Evolutionary conservation across 2,113 vertebrate species (phyloP), one percentile per base, ranked within the genome.

Genomic region (Mastomys coucha): DNA sequence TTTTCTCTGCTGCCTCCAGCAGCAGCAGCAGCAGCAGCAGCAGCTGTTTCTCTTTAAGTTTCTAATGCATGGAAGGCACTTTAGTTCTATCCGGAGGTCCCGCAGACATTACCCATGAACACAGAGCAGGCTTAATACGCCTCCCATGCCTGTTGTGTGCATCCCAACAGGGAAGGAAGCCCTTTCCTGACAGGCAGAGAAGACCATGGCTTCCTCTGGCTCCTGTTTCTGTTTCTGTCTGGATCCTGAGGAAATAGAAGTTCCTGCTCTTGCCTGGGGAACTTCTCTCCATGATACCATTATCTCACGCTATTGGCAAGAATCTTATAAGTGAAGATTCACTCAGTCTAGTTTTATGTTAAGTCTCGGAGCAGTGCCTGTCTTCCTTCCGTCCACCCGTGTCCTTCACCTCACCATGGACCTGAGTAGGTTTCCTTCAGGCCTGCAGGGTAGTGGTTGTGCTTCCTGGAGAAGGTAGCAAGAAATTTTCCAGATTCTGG

Each of bases 401-500:
- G 36, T n/a, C 45, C 20, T 45, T 96, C 92, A 19, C 26, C 0
- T 89, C 94, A 85, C 90, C 2, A 0, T 94, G 42, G 95, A 89
- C 90, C 88, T 76, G 70, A 60, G 93, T 26, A 36, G 92, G 1
- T 73, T 45, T 49, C 58, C 10, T 24, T 31, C 1, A 36, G 14
- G 39, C 17, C 67, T 31, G 2, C 7, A 13, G 12, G 51, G 24
- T 73, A 20, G 26, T 7, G 12, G 36, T 4, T 87, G 6, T 97
- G 94, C 89, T 85, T 87, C 96, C 81, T 93, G 77, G 91, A 42
- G 69, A 75, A 73, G 70, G 8, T 93, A 28, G 75, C 56, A 95
- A 96, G 36, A 73, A 93, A 91, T 97, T 97, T 1, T 7, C 89
- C 94, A 94, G 94, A 97, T 98, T 95, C 5, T 12, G 80, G 96